A percentile compares a stretch with the other conserved stretches of the same genome.
These are phyloP conservation scores for Chrysaora quinquecirrha DNA, from an alignment of 30 jellyfish, hydroid and myxozoan genomes.

Conservation along the genomic window DNA sequence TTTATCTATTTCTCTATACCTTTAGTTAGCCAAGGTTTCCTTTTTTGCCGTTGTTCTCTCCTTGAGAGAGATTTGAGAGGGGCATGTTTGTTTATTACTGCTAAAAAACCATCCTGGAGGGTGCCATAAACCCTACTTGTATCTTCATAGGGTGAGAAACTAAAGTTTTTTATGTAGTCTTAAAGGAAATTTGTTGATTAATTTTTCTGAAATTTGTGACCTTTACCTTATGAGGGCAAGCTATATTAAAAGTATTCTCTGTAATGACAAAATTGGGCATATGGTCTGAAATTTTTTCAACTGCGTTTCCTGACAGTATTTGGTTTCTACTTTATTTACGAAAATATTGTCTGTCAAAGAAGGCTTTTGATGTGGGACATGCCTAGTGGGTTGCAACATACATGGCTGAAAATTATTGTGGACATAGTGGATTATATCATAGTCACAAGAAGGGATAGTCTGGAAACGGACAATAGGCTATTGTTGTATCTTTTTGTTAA, in stretches of 20 bases:
- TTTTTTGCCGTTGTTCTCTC: slow-evolving; percentile 2
- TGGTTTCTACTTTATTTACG: not conserved
- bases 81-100: not conserved
- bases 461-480: slow-evolving; percentile 36
- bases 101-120: not conserved
- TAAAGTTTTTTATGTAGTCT: not conserved
- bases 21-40: not conserved
- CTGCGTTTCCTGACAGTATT: not conserved
- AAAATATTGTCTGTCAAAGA: not conserved
- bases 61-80: not conserved
- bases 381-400: not conserved
- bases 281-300: not conserved
- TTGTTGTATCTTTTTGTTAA: slow-evolving; percentile 41
- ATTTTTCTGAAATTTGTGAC: not conserved
- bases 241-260: not conserved
- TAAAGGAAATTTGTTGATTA: not conserved
- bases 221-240: not conserved
- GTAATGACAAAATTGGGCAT: not conserved
- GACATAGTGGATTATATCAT: not conserved
- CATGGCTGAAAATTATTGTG: slow-evolving; percentile 1
- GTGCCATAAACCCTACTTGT: not conserved
- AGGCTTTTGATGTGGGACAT: not conserved
- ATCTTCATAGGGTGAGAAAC: not conserved
- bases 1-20: not conserved
- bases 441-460: slow-evolving; percentile 44